A percentile compares a stretch with the other conserved stretches of the same genome.
Conservation (phyloP, 1,140 invertebrate genomes). For the Nymphalis io region DNA sequence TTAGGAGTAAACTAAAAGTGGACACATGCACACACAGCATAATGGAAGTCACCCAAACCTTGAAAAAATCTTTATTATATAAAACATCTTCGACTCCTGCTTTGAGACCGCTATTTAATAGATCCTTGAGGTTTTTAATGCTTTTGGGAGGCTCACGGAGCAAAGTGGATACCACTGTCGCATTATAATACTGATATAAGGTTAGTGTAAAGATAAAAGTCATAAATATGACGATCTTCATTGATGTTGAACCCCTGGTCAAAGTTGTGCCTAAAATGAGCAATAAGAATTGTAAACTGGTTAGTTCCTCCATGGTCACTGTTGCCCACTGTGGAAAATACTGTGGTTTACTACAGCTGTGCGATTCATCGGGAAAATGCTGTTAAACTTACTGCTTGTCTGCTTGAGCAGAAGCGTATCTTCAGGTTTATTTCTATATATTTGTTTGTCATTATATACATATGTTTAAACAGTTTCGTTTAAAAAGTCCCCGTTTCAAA, state of each 20-base stretch:
- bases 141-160: conserved; percentile 83
- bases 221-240: conserved; percentile 83
- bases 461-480: too few species aligned
- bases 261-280: conserved; percentile 72
- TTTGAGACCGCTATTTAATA: conserved; percentile 83
- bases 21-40: too few species aligned
- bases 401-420: too few species aligned
- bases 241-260: conserved; percentile 76
- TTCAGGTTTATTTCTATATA: too few species aligned
- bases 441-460: too few species aligned
- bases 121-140: conserved; percentile 83
- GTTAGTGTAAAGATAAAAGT: conserved; percentile 84
- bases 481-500: too few species aligned
- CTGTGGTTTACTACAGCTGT: too few species aligned
- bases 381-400: too few species aligned
- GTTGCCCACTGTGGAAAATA: too few species aligned
- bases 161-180: conserved; percentile 87
- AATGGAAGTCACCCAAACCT: conserved; percentile 60
- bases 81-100: conserved; percentile 83
- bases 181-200: conserved; percentile 88
- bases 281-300: neutral
- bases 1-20: too few species aligned
- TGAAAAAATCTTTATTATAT: conserved; percentile 84
- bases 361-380: too few species aligned
- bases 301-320: too few species aligned